These are phyloP conservation scores for Mesoclemmys tuberculata DNA, from an alignment of 2,113 vertebrate genomes.

Conservation along the genomic window DNA sequence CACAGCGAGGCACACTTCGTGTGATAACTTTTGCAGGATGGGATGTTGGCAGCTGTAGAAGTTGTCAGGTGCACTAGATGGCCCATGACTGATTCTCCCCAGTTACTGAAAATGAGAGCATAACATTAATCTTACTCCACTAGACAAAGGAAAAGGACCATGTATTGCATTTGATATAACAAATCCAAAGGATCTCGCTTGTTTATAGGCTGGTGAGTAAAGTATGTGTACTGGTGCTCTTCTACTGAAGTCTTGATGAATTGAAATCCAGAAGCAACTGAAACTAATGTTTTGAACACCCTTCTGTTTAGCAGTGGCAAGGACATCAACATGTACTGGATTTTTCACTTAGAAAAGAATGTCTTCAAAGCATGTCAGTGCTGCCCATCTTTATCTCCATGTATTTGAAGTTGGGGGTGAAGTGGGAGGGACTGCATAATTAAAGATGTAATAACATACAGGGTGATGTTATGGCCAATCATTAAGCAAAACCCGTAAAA, in stretches of 20 bases:
- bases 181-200: not conserved
- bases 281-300: not conserved
- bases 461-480: not conserved
- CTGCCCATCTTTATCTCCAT: not conserved
- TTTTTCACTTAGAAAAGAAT: not conserved
- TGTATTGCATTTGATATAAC: not conserved
- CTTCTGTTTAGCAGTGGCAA: not conserved
- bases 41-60: not conserved
- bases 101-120: not conserved
- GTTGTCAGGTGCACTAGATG: not conserved
- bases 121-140: not conserved
- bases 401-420: not conserved
- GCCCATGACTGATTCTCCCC: not conserved
- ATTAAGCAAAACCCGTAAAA: conserved; percentile 19
- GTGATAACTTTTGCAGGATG: not conserved
- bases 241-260: not conserved
- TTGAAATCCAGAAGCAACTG: not conserved
- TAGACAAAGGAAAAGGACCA: not conserved
- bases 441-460: not conserved
- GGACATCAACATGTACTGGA: not conserved
- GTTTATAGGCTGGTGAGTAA: not conserved
- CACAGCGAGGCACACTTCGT: not conserved
- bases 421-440: not conserved
- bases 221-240: not conserved
- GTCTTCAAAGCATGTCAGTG: not conserved